phyloP scores from a whole-genome alignment of 2,797 vertebrate species.

The Pygocentrus nattereri region DNA sequence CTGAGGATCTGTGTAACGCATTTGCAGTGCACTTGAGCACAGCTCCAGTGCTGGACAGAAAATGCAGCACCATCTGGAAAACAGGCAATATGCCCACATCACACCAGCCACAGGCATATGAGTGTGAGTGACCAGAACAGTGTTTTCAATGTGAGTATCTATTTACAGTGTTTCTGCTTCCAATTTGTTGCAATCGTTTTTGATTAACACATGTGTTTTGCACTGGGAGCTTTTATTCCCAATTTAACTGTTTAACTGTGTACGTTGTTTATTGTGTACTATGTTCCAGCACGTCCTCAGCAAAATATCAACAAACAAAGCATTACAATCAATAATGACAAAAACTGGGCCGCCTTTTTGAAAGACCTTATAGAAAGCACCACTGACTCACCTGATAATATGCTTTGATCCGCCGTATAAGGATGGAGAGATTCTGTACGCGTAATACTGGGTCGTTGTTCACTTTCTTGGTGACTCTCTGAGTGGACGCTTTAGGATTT shows the following conservation, averaged over 20 bases:
- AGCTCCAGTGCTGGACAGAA: slow-evolving; percentile 13
- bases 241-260: not conserved
- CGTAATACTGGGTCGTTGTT: slow-evolving; percentile 94
- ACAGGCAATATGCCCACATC: slow-evolving; percentile 67
- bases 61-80: slow-evolving; percentile 60
- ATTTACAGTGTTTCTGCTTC: slow-evolving; percentile 8
- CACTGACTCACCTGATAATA: slow-evolving; percentile 93
- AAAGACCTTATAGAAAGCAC: not conserved
- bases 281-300: not conserved
- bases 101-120: slow-evolving; percentile 59
- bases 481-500: slow-evolving; percentile 90
- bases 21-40: slow-evolving; percentile 47
- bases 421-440: slow-evolving; percentile 94
- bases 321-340: not conserved
- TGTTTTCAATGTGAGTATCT: not conserved
- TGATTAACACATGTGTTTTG: not conserved
- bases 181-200: slow-evolving; percentile 30
- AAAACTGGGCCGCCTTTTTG: not conserved
- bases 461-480: slow-evolving; percentile 96
- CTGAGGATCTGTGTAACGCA: slow-evolving; percentile 42
- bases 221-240: not conserved
- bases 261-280: not conserved
- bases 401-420: slow-evolving; percentile 93
- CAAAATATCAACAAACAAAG: not conserved
- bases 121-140: slow-evolving; percentile 32